phyloP scores from a whole-genome alignment of 1,140 invertebrate species.

The Anagrus nilaparvatae region DNA sequence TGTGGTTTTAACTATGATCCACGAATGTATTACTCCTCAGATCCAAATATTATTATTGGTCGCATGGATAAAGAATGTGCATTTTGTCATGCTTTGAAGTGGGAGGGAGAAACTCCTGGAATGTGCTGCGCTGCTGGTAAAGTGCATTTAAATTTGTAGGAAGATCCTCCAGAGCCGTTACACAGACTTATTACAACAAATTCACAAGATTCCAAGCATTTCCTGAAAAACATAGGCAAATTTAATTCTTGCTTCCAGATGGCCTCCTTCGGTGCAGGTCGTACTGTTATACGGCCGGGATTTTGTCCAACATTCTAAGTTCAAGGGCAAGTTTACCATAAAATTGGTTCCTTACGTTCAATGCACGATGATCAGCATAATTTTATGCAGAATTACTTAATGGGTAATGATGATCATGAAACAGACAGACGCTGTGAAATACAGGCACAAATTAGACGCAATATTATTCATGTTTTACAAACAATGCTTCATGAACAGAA shows the following conservation, averaged over 20 bases:
- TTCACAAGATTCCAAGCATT: slow-evolving; percentile 26
- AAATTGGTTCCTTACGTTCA: slow-evolving; percentile 23
- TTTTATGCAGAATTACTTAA: slow-evolving; percentile 33
- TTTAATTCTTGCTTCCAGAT: slow-evolving; percentile 36
- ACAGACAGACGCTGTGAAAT: slow-evolving; percentile 30
- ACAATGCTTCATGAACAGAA: slow-evolving; percentile 33
- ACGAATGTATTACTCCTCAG: too few species aligned
- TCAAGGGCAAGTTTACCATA: slow-evolving; percentile 28
- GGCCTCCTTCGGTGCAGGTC: slow-evolving; percentile 34
- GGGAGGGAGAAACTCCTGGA: too few species aligned
- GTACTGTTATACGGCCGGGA: slow-evolving; percentile 14
- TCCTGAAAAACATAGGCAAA: slow-evolving; percentile 29
- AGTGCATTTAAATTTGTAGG: too few species aligned
- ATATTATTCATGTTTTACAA: slow-evolving; percentile 29
- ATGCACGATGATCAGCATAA: slow-evolving; percentile 14
- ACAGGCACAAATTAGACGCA: slow-evolving; percentile 23
- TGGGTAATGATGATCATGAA: slow-evolving; percentile 32
- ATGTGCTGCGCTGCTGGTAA: too few species aligned
- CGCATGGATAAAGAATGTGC: too few species aligned
- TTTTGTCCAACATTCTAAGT: slow-evolving; percentile 27
- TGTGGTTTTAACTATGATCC: too few species aligned
- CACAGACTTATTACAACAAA: too few species aligned
- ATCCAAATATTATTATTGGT: too few species aligned
- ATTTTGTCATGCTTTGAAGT: too few species aligned
- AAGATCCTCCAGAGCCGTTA: too few species aligned